Conservation (phyloP, 37 sponge, comb jelly and placozoan genomes). For the Amphimedon queenslandica region DNA sequence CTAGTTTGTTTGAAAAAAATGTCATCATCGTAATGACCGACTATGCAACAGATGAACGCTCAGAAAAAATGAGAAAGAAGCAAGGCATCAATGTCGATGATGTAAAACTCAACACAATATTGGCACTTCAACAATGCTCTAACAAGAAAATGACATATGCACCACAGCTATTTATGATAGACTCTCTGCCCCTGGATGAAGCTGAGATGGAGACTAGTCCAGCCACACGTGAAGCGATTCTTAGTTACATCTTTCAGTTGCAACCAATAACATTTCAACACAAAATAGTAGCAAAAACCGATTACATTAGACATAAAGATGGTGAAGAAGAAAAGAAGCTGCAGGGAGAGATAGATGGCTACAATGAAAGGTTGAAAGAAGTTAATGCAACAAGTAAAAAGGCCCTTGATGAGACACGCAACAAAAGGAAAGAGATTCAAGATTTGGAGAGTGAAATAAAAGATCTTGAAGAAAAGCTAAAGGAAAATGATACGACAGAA, state of each 20-base stretch:
- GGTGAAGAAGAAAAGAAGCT: background rate
- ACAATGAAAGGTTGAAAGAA: constrained; percentile 12
- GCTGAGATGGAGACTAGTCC: constrained; percentile 2
- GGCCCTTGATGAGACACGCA: background rate
- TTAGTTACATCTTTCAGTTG: constrained; percentile 8
- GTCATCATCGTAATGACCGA: constrained; percentile 10
- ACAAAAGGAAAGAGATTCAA: background rate
- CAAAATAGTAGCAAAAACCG: constrained; percentile 20
- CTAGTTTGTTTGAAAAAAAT: constrained; percentile 7
- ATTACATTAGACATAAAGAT: constrained; percentile 5
- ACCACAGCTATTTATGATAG: constrained; percentile 28
- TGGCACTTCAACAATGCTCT: background rate
- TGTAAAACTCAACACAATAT: background rate
- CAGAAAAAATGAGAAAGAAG: background rate
- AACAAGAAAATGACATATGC: background rate
- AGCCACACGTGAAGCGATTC: background rate
- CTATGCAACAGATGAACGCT: background rate
- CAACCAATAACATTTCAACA: background rate
- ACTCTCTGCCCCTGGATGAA: constrained; percentile 18
- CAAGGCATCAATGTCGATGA: background rate
- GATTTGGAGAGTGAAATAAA: background rate
- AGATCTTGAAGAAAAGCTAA: background rate
- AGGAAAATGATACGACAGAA: background rate
- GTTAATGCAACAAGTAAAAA: background rate
- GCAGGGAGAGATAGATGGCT: constrained; percentile 25